Percentiles rank a stretch among this genome's conserved stretches.
These are phyloP conservation scores for Hypocryptadius cinnamomeus DNA, from an alignment of 2,113 vertebrate genomes.

Conservation along the genomic window DNA sequence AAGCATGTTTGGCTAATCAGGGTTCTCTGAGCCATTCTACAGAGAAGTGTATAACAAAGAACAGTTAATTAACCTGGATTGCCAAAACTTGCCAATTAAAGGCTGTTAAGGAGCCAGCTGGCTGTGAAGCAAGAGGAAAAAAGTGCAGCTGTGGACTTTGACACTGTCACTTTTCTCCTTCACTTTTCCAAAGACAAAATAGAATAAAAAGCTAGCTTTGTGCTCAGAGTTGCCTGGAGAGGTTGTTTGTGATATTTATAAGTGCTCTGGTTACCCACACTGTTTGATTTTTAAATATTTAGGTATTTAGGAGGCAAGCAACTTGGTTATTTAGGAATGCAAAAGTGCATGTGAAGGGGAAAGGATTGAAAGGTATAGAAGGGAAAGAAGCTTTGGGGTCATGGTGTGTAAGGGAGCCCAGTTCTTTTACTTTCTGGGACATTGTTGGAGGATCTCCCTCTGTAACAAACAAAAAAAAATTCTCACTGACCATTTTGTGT, in stretches of 20 bases:
- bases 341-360: background rate
- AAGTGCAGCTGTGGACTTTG: constrained; percentile 20
- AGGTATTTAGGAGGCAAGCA: background rate
- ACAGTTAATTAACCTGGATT: constrained; percentile 26
- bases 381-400: background rate
- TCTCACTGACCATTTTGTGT: background rate
- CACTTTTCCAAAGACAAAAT: background rate
- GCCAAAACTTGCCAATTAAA: background rate
- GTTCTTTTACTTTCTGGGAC: background rate
- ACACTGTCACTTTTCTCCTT: constrained; percentile 1
- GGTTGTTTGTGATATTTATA: constrained; percentile 18
- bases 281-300: constrained; percentile 13
- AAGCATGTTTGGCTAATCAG: background rate
- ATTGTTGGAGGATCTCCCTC: background rate
- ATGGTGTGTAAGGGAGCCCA: background rate
- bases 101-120: background rate
- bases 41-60: background rate
- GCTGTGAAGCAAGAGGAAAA: background rate
- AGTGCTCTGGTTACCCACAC: background rate
- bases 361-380: background rate
- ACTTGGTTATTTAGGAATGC: background rate
- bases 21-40: background rate
- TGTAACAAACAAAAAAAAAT: background rate
- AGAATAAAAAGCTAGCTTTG: constrained; percentile 3
- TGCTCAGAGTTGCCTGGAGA: background rate